phyloP scores from a whole-genome alignment of 2,888 invertebrate species.

The Polymixis flavicincta region DNA sequence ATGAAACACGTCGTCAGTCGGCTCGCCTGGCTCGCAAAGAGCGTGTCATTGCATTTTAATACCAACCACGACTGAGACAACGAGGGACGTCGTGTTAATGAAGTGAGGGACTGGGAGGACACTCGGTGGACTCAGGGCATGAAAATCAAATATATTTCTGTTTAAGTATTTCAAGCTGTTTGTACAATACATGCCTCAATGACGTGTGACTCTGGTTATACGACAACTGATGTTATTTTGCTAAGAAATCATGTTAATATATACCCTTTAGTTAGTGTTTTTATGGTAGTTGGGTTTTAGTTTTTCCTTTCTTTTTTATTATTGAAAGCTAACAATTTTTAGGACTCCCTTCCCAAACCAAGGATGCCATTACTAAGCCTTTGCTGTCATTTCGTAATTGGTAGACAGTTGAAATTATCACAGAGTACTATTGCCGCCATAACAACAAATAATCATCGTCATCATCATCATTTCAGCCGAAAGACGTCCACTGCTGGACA shows the following conservation, averaged over 20 bases:
- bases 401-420: too few species aligned
- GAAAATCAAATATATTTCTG: not conserved
- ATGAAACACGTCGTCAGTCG: not conserved
- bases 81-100: not conserved
- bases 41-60: conserved; percentile 36
- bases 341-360: too few species aligned
- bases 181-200: not conserved
- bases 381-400: too few species aligned
- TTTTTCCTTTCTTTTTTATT: not conserved
- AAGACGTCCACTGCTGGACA: too few species aligned
- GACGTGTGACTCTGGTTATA: not conserved
- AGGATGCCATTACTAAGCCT: too few species aligned
- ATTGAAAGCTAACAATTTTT: not conserved
- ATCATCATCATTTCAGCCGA: too few species aligned
- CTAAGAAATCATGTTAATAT: not conserved
- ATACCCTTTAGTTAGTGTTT: not conserved
- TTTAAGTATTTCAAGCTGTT: not conserved
- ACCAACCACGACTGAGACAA: not conserved
- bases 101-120: not conserved
- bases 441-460: too few species aligned
- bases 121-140: not conserved
- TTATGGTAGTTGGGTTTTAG: not conserved
- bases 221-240: not conserved
- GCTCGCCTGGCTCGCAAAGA: not conserved
- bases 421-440: too few species aligned